Conservation (phyloP, 92 coral and sea anemone genomes). For the Chrysogorgia sp. region DNA sequence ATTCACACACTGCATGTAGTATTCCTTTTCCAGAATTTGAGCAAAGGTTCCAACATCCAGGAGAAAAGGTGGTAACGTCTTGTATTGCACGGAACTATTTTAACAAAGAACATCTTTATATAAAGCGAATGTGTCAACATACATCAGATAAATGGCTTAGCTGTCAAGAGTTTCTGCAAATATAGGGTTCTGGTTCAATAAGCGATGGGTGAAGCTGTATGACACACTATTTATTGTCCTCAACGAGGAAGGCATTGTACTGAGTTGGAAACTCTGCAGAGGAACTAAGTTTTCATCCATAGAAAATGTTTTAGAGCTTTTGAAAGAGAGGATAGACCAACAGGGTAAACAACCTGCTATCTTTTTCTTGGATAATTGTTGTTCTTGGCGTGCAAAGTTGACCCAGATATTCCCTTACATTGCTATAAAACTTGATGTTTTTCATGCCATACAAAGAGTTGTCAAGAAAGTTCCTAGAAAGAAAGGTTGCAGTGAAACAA, state of each 20-base stretch:
- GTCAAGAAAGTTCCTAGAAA: conserved; percentile 61
- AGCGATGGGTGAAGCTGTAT: conserved; percentile 68
- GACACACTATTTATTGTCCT: conserved; percentile 66
- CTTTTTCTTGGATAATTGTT: too few relatives aligned
- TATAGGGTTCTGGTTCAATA: conserved; percentile 66
- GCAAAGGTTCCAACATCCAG: conserved; percentile 50
- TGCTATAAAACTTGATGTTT: conserved; percentile 41
- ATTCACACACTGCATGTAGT: too few relatives aligned
- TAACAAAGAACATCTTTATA: conserved; percentile 55
- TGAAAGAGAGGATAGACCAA: conserved; percentile 31
- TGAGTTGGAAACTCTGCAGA: conserved; percentile 64
- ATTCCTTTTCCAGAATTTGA: conserved; percentile 34
- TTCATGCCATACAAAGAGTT: too few relatives aligned
- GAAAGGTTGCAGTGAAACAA: conserved; percentile 66
- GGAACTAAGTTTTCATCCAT: conserved; percentile 65
- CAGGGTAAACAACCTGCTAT: too few relatives aligned
- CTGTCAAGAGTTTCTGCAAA: conserved; percentile 58
- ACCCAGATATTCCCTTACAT: conserved; percentile 48
- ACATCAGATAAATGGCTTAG: conserved; percentile 57
- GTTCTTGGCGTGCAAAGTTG: conserved; percentile 60
- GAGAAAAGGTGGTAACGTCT: conserved; percentile 61
- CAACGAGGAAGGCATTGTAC: conserved; percentile 62
- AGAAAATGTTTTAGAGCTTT: conserved; percentile 41
- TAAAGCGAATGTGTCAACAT: conserved; percentile 58
- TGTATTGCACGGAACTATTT: conserved; percentile 52